Conservation (phyloP, 64 coral and sea anemone genomes). For the Anthopleura sola region DNA sequence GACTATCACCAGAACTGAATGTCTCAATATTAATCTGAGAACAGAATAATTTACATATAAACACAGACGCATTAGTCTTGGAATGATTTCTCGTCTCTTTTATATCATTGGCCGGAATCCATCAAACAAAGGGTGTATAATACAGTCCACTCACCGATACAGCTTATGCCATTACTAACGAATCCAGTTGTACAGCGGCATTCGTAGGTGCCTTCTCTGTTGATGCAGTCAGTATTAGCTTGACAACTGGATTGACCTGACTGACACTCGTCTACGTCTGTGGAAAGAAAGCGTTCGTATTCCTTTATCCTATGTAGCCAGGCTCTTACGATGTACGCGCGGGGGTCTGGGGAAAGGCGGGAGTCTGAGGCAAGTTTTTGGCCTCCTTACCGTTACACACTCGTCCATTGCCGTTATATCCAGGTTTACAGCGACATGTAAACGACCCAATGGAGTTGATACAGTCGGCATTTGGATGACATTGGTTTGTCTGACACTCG, state of each 20-base stretch:
- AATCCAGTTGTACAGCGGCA: slow-evolving; percentile 72
- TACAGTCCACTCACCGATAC: slow-evolving; percentile 43
- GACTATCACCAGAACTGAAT: too few species aligned
- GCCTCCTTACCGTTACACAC: slow-evolving; percentile 61
- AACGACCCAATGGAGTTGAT: slow-evolving; percentile 71
- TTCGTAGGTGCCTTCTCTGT: slow-evolving; percentile 52
- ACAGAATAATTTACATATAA: too few species aligned
- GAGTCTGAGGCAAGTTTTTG: too few species aligned
- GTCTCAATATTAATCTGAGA: not conserved
- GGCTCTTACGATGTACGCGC: too few species aligned
- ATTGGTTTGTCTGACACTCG: slow-evolving; percentile 63
- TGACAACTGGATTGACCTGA: slow-evolving; percentile 37
- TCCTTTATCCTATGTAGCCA: not conserved
- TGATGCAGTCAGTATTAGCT: slow-evolving; percentile 57
- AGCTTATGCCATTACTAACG: slow-evolving; percentile 29
- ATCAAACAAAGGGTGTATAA: too few species aligned
- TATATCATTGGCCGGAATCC: too few species aligned
- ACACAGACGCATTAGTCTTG: too few species aligned
- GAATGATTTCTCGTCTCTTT: too few species aligned
- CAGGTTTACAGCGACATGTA: slow-evolving; percentile 61
- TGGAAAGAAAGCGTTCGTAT: not conserved
- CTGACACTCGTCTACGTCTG: slow-evolving; percentile 72
- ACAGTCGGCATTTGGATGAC: slow-evolving; percentile 66
- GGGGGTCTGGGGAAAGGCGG: too few species aligned
- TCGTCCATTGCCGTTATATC: slow-evolving; percentile 52